phyloP scores from a whole-genome alignment of 2,797 vertebrate species.

The Microctenopoma stevenorrisi region DNA sequence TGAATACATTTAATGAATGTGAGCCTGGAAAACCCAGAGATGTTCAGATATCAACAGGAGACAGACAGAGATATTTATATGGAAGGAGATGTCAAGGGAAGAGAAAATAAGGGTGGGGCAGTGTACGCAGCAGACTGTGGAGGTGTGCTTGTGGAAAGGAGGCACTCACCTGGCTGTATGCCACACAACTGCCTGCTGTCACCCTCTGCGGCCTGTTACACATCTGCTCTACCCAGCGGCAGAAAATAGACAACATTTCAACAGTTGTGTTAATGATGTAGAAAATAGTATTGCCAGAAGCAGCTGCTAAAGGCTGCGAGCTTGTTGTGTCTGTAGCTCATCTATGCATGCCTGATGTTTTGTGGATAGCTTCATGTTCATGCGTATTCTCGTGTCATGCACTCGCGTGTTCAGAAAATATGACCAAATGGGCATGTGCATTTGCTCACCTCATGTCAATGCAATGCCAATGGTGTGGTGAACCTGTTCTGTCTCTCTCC shows the following conservation, averaged over 20 bases:
- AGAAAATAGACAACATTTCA: conserved; percentile 28
- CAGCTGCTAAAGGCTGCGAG: conserved; percentile 20
- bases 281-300: conserved; percentile 32
- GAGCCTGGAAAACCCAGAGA: background rate
- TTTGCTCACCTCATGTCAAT: conserved; percentile 10
- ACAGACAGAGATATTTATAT: conserved; percentile 21
- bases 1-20: no score
- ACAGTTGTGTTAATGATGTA: conserved; percentile 45
- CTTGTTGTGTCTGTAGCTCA: conserved; percentile 10
- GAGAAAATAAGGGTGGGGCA: conserved; percentile 77
- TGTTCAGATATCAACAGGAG: conserved; percentile 66
- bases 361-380: background rate
- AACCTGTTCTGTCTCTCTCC: conserved; percentile 21
- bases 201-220: conserved; percentile 38
- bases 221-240: conserved; percentile 40
- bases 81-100: conserved; percentile 40
- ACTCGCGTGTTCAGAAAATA: conserved; percentile 1
- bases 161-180: conserved; percentile 76
- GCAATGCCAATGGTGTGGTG: conserved; percentile 19
- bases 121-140: conserved; percentile 58
- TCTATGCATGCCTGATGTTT: conserved; percentile 9
- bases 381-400: conserved; percentile 6
- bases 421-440: background rate
- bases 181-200: conserved; percentile 65
- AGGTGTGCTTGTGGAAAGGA: conserved; percentile 68